Evolutionary conservation across 2,888 invertebrate genomes (phyloP), one percentile per base, ranked within the genome.

Genomic region (Chymomyza procnemis): DNA sequence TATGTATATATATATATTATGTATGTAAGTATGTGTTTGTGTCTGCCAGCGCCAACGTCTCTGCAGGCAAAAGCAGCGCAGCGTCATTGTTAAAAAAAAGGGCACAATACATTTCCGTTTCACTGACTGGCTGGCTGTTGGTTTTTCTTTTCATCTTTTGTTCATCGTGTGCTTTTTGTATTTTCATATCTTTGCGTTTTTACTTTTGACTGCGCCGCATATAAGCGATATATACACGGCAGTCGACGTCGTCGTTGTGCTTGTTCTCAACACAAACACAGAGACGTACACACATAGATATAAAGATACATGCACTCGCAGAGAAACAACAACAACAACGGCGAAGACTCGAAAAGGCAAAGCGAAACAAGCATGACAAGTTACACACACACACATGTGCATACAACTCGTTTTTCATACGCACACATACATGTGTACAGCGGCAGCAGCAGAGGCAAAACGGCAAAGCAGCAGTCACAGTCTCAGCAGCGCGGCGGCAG

Each of bases 291-390:
- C 34, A 34, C 34, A 41, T 12, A 41, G 3, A 30, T 30, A 30
- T 30, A 30, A 4, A 30, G 3, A 30, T 30, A 41, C 12, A 41
- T 26, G 26, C 67, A 71, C 34, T 12, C 34, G 12, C 34, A 1
- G 12, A 41, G 3, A 41, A 12, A 41, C 9, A 41, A 41, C 34
- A 12, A 41, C 1, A 41, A 41, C 34, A 12, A 41, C 9, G 12
- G 12, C 34, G 6, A 41, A 14, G 12, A 41, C 34, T 41, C 34
- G 34, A 9, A 14, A 41, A 41, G 34, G 34, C 34, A 41, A 41
- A 73, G 64, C 61, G 71, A 84, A 81, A 78, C 81, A 76, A 81
- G 85, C 81, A 81, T 74, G 81, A 79, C 81, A 86, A 84, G 74
- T 80, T 60, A 64, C 50, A 59, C 47, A 48, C 55, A 48, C 55